Evolutionary conservation across 2,113 vertebrate species (phyloP).

Genomic region (Serinus canaria): DNA sequence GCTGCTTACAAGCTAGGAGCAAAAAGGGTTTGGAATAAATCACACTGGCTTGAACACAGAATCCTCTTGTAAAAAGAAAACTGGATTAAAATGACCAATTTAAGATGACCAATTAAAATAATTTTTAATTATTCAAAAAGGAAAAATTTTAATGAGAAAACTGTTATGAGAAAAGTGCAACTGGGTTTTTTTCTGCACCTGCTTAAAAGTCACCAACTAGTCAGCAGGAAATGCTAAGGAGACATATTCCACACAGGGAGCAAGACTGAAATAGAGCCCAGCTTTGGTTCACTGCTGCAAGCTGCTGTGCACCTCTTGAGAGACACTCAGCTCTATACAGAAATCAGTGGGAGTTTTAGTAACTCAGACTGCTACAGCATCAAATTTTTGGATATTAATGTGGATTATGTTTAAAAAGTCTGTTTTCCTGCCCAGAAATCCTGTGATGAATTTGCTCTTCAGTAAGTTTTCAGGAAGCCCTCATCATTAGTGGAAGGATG

Average conservation of each 20-base stretch:
- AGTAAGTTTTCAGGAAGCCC: slow-evolving; percentile 2
- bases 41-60: background rate
- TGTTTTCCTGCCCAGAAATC: background rate
- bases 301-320: background rate
- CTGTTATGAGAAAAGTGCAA: background rate
- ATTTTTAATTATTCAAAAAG: background rate
- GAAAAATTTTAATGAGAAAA: background rate
- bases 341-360: slow-evolving; percentile 20
- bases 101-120: background rate
- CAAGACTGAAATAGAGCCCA: background rate
- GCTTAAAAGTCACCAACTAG: background rate
- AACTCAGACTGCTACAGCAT: background rate
- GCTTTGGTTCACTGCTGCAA: slow-evolving; percentile 7
- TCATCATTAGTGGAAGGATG: background rate
- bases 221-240: background rate
- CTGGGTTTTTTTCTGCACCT: background rate
- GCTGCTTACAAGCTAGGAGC: background rate
- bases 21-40: background rate
- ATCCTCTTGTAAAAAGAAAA: background rate
- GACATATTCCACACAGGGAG: background rate
- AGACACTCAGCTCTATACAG: background rate
- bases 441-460: background rate
- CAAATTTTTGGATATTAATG: slow-evolving; percentile 7
- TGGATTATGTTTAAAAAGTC: background rate
- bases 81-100: background rate